phyloP scores from a whole-genome alignment of 2,888 invertebrate genomes.

The Sinelater perroti region DNA sequence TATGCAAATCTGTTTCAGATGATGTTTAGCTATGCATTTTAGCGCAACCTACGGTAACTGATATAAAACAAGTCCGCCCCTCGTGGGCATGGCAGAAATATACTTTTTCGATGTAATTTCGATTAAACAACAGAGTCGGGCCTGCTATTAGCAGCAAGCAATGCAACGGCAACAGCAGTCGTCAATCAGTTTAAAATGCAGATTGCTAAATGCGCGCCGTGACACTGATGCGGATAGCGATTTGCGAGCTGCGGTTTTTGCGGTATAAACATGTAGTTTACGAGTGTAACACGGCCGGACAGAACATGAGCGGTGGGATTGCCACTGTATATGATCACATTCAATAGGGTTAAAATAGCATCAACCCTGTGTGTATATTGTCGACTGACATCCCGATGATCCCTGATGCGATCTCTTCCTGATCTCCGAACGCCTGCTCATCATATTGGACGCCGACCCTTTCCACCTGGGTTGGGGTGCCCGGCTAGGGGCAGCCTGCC shows the following conservation, averaged over 20 bases:
- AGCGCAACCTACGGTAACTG: no score
- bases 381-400: conserved; percentile 53
- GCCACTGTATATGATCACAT: conserved; percentile 57
- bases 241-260: conserved; percentile 63
- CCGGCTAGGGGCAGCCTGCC: not conserved
- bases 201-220: conserved; percentile 58
- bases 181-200: conserved; percentile 59
- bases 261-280: conserved; percentile 63
- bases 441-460: conserved; percentile 36
- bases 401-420: conserved; percentile 51
- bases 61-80: no score
- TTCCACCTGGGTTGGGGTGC: conserved; percentile 16
- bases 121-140: conserved; percentile 12
- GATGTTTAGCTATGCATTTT: no score
- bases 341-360: conserved; percentile 56
- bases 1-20: no score
- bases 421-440: conserved; percentile 49
- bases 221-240: conserved; percentile 61
- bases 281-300: conserved; percentile 58
- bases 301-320: conserved; percentile 59
- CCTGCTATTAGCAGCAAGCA: conserved; percentile 13
- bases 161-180: conserved; percentile 47
- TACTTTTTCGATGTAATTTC: not conserved
- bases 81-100: no score
- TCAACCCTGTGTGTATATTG: conserved; percentile 51